Evolutionary conservation across 1,140 invertebrate genomes (phyloP).

Genomic region (Mactra quadrangularis): DNA sequence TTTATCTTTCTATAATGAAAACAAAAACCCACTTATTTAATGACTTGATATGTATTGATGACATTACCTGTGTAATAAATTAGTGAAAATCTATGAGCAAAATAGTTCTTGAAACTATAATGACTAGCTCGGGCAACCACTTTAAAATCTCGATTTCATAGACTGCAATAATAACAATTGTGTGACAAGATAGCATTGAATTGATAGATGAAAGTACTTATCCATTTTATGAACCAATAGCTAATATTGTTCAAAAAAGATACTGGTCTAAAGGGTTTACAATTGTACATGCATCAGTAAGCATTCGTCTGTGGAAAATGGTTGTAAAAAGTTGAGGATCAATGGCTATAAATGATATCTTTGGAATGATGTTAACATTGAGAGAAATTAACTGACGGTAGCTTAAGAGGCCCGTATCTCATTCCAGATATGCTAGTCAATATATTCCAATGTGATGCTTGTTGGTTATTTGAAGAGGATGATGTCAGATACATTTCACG

Average conservation of each 20-base stretch:
- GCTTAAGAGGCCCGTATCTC: slow-evolving; percentile 42
- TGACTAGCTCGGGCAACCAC: no score
- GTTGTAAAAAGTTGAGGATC: background rate
- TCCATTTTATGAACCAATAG: no score
- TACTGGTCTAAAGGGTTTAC: slow-evolving; percentile 38
- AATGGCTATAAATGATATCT: background rate
- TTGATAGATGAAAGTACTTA: background rate
- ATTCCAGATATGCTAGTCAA: slow-evolving; percentile 23
- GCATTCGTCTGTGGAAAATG: slow-evolving; percentile 16
- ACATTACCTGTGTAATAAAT: no score
- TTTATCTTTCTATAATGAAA: background rate
- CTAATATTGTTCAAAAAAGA: slow-evolving; percentile 22
- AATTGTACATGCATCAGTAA: slow-evolving; percentile 21
- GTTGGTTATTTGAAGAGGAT: slow-evolving; percentile 31
- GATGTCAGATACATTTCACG: background rate
- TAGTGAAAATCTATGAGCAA: no score
- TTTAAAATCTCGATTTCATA: no score
- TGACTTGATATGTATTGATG: background rate
- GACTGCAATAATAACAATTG: no score
- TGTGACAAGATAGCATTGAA: background rate
- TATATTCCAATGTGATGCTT: slow-evolving; percentile 18
- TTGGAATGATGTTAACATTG: slow-evolving; percentile 2
- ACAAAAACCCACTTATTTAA: background rate
- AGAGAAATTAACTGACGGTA: slow-evolving; percentile 6
- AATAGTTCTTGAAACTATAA: no score